Base-by-base conservation (phyloP, 2,888 invertebrate species). In the Nyleta sp. region DNA sequence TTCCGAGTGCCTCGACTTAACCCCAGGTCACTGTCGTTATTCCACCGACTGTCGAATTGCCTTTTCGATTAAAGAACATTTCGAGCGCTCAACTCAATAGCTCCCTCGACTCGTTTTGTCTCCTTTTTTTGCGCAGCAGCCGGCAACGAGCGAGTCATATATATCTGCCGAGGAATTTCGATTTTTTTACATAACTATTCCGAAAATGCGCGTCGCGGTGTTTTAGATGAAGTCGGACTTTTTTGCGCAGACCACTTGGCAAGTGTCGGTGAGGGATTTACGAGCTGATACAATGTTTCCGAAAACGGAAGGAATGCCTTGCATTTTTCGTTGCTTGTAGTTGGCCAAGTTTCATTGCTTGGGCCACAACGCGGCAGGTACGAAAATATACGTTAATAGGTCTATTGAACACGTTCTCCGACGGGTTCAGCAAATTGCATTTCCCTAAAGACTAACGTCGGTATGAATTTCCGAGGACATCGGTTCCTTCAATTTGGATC, bases 1-100 rank as follows among this genome's bases (percentile, higher is more conserved):
- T 78, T 70, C 64, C 68, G 10, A 64, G 48, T 57, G 42, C 52
- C 55, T 65, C 74, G 33, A 44, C 68, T 79, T 75, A 60, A 72
- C 80, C 72, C 75, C 44, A 10, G 78, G 78, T 67, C 81, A 72
- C 76, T 74, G 73, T 71, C 68, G 74, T 74, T 75, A 79, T 74
- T 79, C 67, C 71, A 55, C 65, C 17, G 75, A 79, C 75, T 79
- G 79, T 79, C 79, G 74, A 75, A 79, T 71, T 70, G 74, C 78
- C 65, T 78, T 78, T 78, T 74, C 73, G 74, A 74, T 78, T 78
- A 70, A 74, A 48, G 70, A 74, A 70, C 70, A 71, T 70, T 57
- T 78, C 67, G 55, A 67, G 22, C 68, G 62, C 70, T 64, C 53
- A 73, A 73, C 73, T 70, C 70, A 64, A 57, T 60, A 67, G 52